Base-by-base conservation (phyloP, 2,888 invertebrate species). In the Eilema depressum region DNA sequence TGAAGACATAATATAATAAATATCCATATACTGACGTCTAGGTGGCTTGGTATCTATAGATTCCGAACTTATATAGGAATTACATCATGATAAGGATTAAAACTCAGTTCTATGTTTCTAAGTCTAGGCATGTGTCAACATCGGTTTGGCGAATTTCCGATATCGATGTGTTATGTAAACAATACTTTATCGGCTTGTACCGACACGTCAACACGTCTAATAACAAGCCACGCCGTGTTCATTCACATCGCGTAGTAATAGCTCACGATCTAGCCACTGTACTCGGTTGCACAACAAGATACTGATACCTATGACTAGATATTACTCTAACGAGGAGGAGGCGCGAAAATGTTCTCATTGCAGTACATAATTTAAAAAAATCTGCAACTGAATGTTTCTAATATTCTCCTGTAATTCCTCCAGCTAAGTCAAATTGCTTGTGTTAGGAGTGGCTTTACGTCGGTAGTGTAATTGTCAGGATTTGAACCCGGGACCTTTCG, bases 161-260 rank as follows among this genome's bases (percentile, higher is more conserved):
- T 65, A 53, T 57, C 41, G 23, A 61, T 37, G 37, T 28, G 64
- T 64, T 64, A 56, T 56, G 25, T 65, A 65, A 65, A 57, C 56
- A 68, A 20, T 28, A 26, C 37, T 28, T 62, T 69, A 69, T 66
- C 53, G 63, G 63, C 59, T 61, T 28, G 63, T 60, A 41, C 17
- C 25, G n/a, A 14, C 56, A n/a, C 12, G 57, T n/a, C 25, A 26
- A 14, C 56, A n/a, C 12, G 57, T 53, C 56, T 57, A 61, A 28
- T 61, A 53, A 26, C 47, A 57, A 30, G 63, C 62, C 56, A 23
- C 53, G 47, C 23, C 26, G 7, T 3, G 17, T 17, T 59, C 66
- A 59, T 17, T 59, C 41, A 59, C n/a, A 20, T 20, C 26, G 59
- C 26, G 57, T 25, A 37, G 11, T 8, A 14, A 17, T 25, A 33